These are phyloP conservation scores for Luidia sarsii DNA, from an alignment of 53 echinoderm and acorn worm genomes.

Conservation along the genomic window DNA sequence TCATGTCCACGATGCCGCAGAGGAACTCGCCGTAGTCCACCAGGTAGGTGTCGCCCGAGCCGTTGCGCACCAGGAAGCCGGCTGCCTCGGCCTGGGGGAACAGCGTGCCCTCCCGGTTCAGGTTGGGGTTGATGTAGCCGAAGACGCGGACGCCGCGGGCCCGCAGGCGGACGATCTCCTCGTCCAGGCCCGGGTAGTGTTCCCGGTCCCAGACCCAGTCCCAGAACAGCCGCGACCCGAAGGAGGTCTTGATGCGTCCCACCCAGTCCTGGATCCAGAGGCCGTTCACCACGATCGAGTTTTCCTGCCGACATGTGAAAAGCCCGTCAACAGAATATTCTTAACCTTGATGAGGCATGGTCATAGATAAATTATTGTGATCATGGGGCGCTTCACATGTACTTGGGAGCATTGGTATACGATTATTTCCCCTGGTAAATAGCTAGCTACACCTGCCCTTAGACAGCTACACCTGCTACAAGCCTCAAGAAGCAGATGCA, in stretches of 20 bases:
- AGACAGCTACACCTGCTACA: no score
- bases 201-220: conserved; percentile 96
- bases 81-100: conserved; percentile 71
- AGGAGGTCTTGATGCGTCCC: conserved; percentile 87
- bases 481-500: no score
- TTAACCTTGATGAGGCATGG: no score
- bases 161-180: conserved; percentile 68
- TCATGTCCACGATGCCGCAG: conserved; percentile 93
- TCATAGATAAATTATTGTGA: no score
- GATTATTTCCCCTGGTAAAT: no score
- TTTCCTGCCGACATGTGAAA: conserved; percentile 59
- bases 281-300: conserved; percentile 72
- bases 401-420: no score
- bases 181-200: conserved; percentile 88
- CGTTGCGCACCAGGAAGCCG: conserved; percentile 70
- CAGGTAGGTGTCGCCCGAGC: conserved; percentile 73
- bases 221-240: conserved; percentile 92
- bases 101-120: conserved; percentile 84
- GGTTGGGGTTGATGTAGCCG: conserved; percentile 86
- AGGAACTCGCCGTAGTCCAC: conserved; percentile 93
- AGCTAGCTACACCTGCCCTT: no score
- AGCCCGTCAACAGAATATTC: no score
- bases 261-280: conserved; percentile 98
- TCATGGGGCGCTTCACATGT: no score
- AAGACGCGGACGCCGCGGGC: conserved; percentile 64